Evolutionary conservation across 2,888 invertebrate species (phyloP).

Genomic region (Rotaria socialis): DNA sequence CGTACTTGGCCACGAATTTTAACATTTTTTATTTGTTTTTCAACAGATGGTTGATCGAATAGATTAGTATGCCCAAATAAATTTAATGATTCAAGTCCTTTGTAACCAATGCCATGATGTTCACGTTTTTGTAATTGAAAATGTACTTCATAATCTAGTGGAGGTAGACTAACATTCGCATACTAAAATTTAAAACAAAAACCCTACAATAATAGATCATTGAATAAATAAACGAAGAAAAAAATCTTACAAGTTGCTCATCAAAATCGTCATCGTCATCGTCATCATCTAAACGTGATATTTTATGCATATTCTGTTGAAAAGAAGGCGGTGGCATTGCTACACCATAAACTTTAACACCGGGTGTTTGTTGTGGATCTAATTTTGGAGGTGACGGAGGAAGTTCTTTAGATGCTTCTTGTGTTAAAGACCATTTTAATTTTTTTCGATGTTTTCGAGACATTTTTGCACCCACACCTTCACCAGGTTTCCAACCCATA

Average conservation of each 20-base stretch:
- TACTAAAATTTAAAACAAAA: not conserved
- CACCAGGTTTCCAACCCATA: slow-evolving; percentile 79
- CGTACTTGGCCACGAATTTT: slow-evolving; percentile 24
- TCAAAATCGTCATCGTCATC: slow-evolving; percentile 38
- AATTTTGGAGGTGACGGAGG: not conserved
- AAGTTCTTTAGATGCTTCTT: slow-evolving; percentile 43
- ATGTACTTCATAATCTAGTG: slow-evolving; percentile 42
- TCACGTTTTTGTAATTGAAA: slow-evolving; percentile 44
- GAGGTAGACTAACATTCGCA: not conserved
- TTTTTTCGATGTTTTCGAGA: slow-evolving; percentile 47
- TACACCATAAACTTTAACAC: slow-evolving; percentile 54
- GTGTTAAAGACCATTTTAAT: slow-evolving; percentile 37
- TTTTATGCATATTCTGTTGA: not conserved
- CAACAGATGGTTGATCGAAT: slow-evolving; percentile 38
- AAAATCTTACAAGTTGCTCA: not conserved
- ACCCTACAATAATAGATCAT: not conserved
- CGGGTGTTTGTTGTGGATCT: slow-evolving; percentile 41
- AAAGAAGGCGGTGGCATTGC: slow-evolving; percentile 49
- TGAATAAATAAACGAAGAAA: not conserved
- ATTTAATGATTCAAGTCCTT: slow-evolving; percentile 42
- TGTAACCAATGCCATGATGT: slow-evolving; percentile 44
- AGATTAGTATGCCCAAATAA: slow-evolving; percentile 36
- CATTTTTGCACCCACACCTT: slow-evolving; percentile 72
- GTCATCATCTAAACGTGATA: not conserved
- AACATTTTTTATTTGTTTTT: slow-evolving; percentile 14